phyloP scores from a whole-genome alignment of 2,888 invertebrate species.

The Serrognathus titanus region DNA sequence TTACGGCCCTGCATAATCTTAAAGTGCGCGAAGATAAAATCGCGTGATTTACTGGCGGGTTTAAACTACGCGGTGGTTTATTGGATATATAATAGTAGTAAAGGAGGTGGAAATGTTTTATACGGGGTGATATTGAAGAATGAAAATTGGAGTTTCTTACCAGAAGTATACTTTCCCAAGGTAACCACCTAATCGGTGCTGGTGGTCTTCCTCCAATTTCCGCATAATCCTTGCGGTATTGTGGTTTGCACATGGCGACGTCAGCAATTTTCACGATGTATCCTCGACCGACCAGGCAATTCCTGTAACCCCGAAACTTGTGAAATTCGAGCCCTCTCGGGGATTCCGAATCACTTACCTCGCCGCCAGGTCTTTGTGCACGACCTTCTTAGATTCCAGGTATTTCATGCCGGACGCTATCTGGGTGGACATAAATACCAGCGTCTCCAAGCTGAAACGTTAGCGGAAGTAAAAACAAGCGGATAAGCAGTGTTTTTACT shows the following conservation, averaged over 20 bases:
- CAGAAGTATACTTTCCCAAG: slow-evolving; percentile 63
- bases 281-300: slow-evolving; percentile 60
- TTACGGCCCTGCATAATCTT: no score
- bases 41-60: no score
- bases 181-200: slow-evolving; percentile 62
- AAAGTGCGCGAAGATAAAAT: no score
- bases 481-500: no score
- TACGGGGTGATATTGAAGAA: no score
- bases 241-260: slow-evolving; percentile 61
- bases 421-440: slow-evolving; percentile 71
- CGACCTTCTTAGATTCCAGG: slow-evolving; percentile 72
- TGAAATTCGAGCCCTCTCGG: no score
- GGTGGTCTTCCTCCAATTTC: slow-evolving; percentile 61
- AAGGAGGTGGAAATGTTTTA: no score
- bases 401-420: slow-evolving; percentile 79
- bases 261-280: slow-evolving; percentile 62
- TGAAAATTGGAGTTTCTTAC: slow-evolving; percentile 44
- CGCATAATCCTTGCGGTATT: slow-evolving; percentile 62
- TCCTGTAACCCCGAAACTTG: slow-evolving; percentile 45
- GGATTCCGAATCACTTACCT: slow-evolving; percentile 44
- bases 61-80: no score
- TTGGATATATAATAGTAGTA: no score
- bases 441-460: slow-evolving; percentile 59
- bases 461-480: background rate
- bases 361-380: slow-evolving; percentile 76